Conservation (phyloP, 2,113 vertebrate species). For the Lepidothrix coronata region DNA sequence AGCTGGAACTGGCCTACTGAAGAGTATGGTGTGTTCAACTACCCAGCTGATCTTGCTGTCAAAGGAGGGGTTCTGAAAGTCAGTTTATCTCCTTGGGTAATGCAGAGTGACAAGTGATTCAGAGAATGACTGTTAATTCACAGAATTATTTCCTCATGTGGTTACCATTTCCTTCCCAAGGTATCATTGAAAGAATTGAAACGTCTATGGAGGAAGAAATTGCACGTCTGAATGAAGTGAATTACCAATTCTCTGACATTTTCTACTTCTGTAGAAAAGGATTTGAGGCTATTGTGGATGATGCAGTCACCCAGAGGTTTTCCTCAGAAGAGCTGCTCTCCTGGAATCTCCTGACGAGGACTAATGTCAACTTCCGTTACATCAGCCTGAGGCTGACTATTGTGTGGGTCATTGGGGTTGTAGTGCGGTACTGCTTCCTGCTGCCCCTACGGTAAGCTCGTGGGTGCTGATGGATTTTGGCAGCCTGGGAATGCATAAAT, state of each 20-base stretch:
- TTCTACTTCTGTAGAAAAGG: constrained; percentile 93
- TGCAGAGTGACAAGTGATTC: neutral
- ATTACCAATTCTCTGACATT: constrained; percentile 86
- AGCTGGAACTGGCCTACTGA: neutral
- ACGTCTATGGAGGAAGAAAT: constrained; percentile 90
- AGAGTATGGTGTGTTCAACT: neutral
- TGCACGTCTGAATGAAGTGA: constrained; percentile 71
- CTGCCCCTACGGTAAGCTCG: constrained; percentile 86
- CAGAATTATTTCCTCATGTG: neutral
- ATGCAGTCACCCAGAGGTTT: constrained; percentile 93
- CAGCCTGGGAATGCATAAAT: fast-evolving
- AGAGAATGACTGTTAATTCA: neutral
- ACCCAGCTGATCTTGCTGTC: neutral
- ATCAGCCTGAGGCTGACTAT: constrained; percentile 88
- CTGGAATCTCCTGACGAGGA: constrained; percentile 98
- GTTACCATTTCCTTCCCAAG: constrained; percentile 63
- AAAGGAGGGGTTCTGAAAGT: neutral
- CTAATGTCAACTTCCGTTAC: constrained; percentile 92
- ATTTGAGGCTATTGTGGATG: constrained; percentile 91
- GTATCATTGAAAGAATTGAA: constrained; percentile 87
- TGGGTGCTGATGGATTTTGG: neutral
- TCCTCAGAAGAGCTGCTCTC: constrained; percentile 94
- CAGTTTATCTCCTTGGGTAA: neutral
- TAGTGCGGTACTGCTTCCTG: constrained; percentile 88
- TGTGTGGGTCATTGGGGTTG: constrained; percentile 89